These are phyloP conservation scores for Saxidomus purpurata DNA, from an alignment of 1,140 invertebrate genomes.

Conservation along the genomic window DNA sequence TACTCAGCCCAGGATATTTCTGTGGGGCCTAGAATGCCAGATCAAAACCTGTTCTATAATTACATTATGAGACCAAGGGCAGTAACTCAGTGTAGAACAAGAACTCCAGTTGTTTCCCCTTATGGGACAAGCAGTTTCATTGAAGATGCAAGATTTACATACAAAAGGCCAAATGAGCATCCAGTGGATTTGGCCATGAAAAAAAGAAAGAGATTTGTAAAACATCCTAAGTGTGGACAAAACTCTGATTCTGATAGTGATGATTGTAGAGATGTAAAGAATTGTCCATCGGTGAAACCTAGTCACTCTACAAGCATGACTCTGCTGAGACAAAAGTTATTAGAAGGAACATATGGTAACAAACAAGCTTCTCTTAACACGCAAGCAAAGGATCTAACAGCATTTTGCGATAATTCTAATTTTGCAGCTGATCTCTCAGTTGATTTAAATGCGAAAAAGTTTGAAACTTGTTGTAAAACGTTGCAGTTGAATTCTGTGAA, in stretches of 20 bases:
- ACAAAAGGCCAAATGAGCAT: constrained; percentile 41
- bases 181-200: constrained; percentile 30
- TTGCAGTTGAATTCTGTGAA: neutral
- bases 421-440: neutral
- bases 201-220: constrained; percentile 36
- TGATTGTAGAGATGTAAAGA: neutral
- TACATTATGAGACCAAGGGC: constrained; percentile 40
- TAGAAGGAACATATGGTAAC: neutral
- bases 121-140: constrained; percentile 38
- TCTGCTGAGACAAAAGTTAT: constrained; percentile 3
- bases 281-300: neutral
- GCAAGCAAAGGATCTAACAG: neutral
- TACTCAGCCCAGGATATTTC: neutral
- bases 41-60: constrained; percentile 51
- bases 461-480: neutral
- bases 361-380: too few relatives aligned
- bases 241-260: constrained; percentile 56
- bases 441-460: neutral
- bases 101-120: constrained; percentile 59
- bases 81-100: neutral
- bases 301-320: constrained; percentile 26
- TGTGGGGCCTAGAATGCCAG: constrained; percentile 22
- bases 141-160: constrained; percentile 35
- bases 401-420: neutral
- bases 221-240: neutral